Evolutionary conservation across 1,140 invertebrate species (phyloP).

Genomic region (Oncopodura yosiiana): DNA sequence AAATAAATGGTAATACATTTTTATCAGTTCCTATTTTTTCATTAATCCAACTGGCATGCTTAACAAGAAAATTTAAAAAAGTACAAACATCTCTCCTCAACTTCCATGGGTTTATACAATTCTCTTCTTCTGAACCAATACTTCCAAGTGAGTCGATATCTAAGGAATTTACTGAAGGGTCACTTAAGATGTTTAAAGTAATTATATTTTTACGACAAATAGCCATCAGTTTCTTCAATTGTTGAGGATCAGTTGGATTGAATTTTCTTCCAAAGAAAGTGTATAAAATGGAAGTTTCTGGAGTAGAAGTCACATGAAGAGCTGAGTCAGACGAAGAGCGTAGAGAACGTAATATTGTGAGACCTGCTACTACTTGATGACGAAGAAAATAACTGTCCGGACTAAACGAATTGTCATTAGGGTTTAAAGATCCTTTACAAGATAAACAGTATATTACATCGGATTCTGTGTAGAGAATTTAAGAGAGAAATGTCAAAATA

Average conservation of each 20-base stretch:
- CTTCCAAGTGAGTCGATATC: background rate
- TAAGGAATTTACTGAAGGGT: background rate
- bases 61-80: constrained; percentile 10
- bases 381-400: constrained; percentile 13
- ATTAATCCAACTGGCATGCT: background rate
- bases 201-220: constrained; percentile 8
- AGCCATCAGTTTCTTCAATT: constrained; percentile 8
- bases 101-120: constrained; percentile 1
- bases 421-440: constrained; percentile 9
- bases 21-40: background rate
- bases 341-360: background rate
- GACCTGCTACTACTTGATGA: constrained; percentile 2
- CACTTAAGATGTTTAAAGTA: constrained; percentile 5
- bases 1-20: too few species aligned
- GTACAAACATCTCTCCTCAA: constrained; percentile 9
- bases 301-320: too few species aligned
- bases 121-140: background rate
- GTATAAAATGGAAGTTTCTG: background rate
- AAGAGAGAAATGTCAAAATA: background rate
- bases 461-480: background rate
- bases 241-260: background rate
- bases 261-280: constrained; percentile 12
- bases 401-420: constrained; percentile 9
- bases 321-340: background rate
- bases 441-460: constrained; percentile 10